A percentile compares a stretch with the other conserved stretches of the same genome.
Evolutionary conservation across 2,888 invertebrate species (phyloP).

Genomic region (Cerceris rybyensis): DNA sequence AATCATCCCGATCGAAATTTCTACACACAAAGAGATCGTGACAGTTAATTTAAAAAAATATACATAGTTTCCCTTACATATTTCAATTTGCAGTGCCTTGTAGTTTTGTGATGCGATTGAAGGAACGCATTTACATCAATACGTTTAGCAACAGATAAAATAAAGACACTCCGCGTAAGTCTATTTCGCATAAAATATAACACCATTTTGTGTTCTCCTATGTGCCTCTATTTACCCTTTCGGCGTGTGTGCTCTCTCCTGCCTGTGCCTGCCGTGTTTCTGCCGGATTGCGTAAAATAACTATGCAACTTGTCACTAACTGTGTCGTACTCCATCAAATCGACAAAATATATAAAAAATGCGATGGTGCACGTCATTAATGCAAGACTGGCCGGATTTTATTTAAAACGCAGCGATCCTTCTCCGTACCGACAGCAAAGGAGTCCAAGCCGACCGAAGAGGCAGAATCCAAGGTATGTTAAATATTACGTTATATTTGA

Average conservation of each 20-base stretch:
- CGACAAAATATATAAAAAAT: constrained; percentile 66
- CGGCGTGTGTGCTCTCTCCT: constrained; percentile 65
- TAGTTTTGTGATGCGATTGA: too few relatives aligned
- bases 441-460: constrained; percentile 84
- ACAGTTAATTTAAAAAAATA: too few relatives aligned
- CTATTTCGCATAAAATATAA: constrained; percentile 48
- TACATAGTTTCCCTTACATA: too few relatives aligned
- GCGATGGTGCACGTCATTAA: constrained; percentile 82
- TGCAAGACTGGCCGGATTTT: constrained; percentile 83
- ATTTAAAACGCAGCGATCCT: constrained; percentile 96
- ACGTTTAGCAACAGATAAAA: too few relatives aligned
- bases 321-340: constrained; percentile 62
- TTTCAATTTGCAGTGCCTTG: too few relatives aligned
- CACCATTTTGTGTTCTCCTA: constrained; percentile 49
- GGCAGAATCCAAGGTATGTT: constrained; percentile 81
- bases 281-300: constrained; percentile 62
- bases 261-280: constrained; percentile 68
- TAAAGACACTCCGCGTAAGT: not conserved
- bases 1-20: too few relatives aligned
- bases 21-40: too few relatives aligned
- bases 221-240: constrained; percentile 51
- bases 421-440: constrained; percentile 95
- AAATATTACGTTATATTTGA: too few relatives aligned
- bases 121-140: too few relatives aligned
- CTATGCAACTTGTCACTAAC: constrained; percentile 63